These are phyloP conservation scores for Ceratina calcarata DNA, from an alignment of 1,140 invertebrate species.

Conservation along the genomic window DNA sequence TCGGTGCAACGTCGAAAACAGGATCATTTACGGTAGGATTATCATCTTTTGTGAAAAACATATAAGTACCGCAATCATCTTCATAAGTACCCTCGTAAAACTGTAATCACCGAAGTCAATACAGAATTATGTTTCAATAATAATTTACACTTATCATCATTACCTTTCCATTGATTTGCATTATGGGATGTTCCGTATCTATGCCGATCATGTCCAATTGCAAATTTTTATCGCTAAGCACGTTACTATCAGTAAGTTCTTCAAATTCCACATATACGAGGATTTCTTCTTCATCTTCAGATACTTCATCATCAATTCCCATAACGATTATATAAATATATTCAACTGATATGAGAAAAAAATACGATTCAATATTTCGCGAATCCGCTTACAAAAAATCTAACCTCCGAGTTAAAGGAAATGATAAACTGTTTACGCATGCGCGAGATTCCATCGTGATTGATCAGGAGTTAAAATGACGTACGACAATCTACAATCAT, in stretches of 20 bases:
- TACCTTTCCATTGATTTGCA: conserved; percentile 81
- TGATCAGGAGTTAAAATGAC: no score
- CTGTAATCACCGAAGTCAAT: conserved; percentile 55
- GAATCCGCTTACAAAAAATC: no score
- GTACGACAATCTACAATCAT: no score
- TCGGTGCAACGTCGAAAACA: conserved; percentile 77
- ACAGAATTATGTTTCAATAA: neutral
- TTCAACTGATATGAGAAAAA: neutral
- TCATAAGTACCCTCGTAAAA: conserved; percentile 81
- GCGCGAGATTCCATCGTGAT: no score
- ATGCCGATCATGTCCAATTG: conserved; percentile 80
- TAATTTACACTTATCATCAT: neutral
- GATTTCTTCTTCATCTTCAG: conserved; percentile 74
- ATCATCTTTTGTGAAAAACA: conserved; percentile 80
- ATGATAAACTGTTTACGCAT: no score
- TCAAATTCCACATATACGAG: conserved; percentile 78
- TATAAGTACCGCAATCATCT: conserved; percentile 78
- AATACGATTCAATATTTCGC: no score
- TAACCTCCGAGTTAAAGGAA: no score
- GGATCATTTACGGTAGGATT: conserved; percentile 75
- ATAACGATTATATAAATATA: neutral
- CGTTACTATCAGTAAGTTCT: conserved; percentile 66
- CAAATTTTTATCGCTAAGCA: conserved; percentile 70
- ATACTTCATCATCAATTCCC: conserved; percentile 61
- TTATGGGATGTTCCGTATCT: conserved; percentile 81